These are phyloP conservation scores for Episyrphus balteatus DNA, from an alignment of 1,140 invertebrate species.

Conservation along the genomic window DNA sequence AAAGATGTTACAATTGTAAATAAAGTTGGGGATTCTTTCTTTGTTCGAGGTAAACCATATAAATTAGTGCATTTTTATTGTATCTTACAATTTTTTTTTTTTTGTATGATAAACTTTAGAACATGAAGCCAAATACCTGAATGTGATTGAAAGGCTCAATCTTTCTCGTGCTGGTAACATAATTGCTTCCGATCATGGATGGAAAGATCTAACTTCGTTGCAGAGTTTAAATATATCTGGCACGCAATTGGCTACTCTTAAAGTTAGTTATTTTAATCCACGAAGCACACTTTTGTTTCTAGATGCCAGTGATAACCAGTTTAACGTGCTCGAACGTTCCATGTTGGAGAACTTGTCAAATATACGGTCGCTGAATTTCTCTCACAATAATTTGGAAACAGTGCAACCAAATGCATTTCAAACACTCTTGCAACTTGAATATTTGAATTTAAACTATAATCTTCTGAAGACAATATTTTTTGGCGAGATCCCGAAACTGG, in stretches of 20 bases:
- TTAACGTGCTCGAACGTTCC: constrained; percentile 8
- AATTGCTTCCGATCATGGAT: constrained; percentile 12
- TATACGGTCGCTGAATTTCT: constrained; percentile 22
- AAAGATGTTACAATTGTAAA: too few species aligned
- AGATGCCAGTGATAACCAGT: constrained; percentile 24
- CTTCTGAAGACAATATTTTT: constrained; percentile 16
- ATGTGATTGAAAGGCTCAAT: constrained; percentile 3
- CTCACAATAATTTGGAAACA: constrained; percentile 17
- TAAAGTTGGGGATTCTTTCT: too few species aligned
- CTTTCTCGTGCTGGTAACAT: constrained; percentile 8
- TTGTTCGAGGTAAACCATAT: too few species aligned
- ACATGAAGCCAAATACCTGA: too few species aligned
- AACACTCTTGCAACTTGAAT: constrained; percentile 12
- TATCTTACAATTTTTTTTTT: too few species aligned
- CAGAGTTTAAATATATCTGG: constrained; percentile 19
- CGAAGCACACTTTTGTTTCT: constrained; percentile 16
- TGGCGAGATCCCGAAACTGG: constrained; percentile 14
- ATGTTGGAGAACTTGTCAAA: constrained; percentile 13
- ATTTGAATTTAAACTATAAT: constrained; percentile 22
- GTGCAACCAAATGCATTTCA: constrained; percentile 6
- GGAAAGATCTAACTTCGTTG: constrained; percentile 15
- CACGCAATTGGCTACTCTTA: constrained; percentile 11
- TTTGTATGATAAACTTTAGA: too few species aligned
- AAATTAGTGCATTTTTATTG: too few species aligned
- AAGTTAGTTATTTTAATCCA: constrained; percentile 12